A percentile compares a stretch with the other conserved stretches of the same genome.
These are phyloP conservation scores for Ophion slaviceki DNA, from an alignment of 2,888 invertebrate genomes.

Conservation along the genomic window DNA sequence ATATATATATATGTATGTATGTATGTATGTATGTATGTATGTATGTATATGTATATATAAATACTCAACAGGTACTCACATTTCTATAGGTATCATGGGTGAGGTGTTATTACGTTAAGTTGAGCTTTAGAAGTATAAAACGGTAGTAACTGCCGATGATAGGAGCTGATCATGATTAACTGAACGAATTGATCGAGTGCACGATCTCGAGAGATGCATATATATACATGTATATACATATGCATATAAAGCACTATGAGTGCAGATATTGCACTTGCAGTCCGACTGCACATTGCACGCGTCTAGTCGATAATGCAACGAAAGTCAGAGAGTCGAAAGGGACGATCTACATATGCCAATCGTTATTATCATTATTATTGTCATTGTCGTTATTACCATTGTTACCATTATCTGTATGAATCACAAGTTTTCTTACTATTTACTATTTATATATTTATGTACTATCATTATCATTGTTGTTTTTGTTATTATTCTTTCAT, in stretches of 20 bases:
- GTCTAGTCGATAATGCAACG: slow-evolving; percentile 11
- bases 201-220: slow-evolving; percentile 6
- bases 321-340: background rate
- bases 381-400: too few species aligned
- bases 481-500: too few species aligned
- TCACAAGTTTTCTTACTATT: too few species aligned
- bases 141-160: slow-evolving; percentile 36
- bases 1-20: too few species aligned
- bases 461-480: too few species aligned
- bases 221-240: background rate
- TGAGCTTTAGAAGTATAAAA: slow-evolving; percentile 13
- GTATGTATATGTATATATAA: too few species aligned
- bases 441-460: too few species aligned
- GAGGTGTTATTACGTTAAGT: background rate
- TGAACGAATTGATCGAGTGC: slow-evolving; percentile 26
- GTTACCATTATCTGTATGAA: too few species aligned
- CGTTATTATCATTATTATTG: too few species aligned
- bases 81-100: background rate
- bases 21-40: too few species aligned
- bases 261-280: slow-evolving; percentile 1
- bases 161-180: slow-evolving; percentile 36
- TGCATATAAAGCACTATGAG: too few species aligned
- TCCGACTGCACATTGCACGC: slow-evolving; percentile 13
- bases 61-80: too few species aligned
- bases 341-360: background rate